These are phyloP conservation scores for Halcyon senegalensis DNA, from an alignment of 2,113 vertebrate species.

Conservation along the genomic window DNA sequence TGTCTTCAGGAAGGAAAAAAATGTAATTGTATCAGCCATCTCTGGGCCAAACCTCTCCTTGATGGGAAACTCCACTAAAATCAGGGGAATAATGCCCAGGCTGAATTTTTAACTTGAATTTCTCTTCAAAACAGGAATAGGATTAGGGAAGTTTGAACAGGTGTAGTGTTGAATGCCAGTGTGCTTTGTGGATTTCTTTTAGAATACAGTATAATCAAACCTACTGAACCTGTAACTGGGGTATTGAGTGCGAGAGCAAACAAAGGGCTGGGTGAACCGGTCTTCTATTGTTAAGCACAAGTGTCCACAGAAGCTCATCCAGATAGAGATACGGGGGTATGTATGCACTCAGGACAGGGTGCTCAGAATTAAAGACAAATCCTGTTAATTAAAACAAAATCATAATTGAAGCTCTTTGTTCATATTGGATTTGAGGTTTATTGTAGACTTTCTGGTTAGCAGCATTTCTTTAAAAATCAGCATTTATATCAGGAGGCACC, in stretches of 20 bases:
- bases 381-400: slow-evolving; percentile 11
- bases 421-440: neutral
- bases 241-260: slow-evolving; percentile 27
- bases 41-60: neutral
- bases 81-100: neutral
- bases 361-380: neutral
- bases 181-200: slow-evolving; percentile 12
- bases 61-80: slow-evolving; percentile 15
- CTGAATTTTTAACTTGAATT: slow-evolving; percentile 18
- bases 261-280: slow-evolving; percentile 51
- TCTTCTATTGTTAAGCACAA: slow-evolving; percentile 59
- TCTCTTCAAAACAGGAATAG: neutral
- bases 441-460: neutral
- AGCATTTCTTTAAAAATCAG: neutral
- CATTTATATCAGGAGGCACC: neutral
- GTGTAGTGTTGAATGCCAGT: neutral
- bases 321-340: neutral
- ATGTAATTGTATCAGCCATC: neutral
- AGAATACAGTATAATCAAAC: neutral
- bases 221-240: slow-evolving; percentile 7
- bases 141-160: slow-evolving; percentile 34
- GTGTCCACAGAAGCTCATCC: slow-evolving; percentile 32
- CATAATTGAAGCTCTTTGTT: neutral
- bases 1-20: slow-evolving; percentile 25
- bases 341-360: neutral